Percentiles rank a stretch among this genome's conserved stretches.
Evolutionary conservation across 2,113 vertebrate species (phyloP).

Genomic region (Onychorhynchus coronatus): DNA sequence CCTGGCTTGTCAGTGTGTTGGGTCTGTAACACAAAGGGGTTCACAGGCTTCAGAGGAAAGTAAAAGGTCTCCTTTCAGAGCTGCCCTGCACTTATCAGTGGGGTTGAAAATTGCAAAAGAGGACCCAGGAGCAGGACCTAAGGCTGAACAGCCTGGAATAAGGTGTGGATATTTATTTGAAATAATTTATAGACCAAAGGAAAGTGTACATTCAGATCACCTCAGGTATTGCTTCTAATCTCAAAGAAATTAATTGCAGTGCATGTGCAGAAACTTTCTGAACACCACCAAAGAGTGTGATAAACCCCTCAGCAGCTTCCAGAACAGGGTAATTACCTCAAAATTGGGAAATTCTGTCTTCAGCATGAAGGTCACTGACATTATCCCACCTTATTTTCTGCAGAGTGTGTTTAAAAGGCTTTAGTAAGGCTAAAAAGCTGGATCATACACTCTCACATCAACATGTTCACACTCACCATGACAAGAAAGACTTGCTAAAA

Average conservation of each 20-base stretch:
- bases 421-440: not conserved
- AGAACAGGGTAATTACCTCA: not conserved
- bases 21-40: not conserved
- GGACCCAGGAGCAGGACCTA: not conserved
- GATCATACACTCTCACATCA: not conserved
- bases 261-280: not conserved
- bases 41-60: not conserved
- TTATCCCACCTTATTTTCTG: not conserved
- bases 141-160: not conserved
- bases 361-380: conserved; percentile 34
- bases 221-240: not conserved
- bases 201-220: not conserved
- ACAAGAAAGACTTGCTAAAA: conserved; percentile 1
- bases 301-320: not conserved
- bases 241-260: not conserved
- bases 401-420: not conserved
- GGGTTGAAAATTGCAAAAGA: not conserved
- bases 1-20: not conserved
- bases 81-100: not conserved
- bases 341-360: conserved; percentile 14
- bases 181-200: not conserved
- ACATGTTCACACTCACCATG: not conserved
- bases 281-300: not conserved
- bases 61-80: not conserved
- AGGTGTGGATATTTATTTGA: not conserved